Conservation (phyloP, 2,797 vertebrate genomes). For the Scolopax bukidnonensis region DNA sequence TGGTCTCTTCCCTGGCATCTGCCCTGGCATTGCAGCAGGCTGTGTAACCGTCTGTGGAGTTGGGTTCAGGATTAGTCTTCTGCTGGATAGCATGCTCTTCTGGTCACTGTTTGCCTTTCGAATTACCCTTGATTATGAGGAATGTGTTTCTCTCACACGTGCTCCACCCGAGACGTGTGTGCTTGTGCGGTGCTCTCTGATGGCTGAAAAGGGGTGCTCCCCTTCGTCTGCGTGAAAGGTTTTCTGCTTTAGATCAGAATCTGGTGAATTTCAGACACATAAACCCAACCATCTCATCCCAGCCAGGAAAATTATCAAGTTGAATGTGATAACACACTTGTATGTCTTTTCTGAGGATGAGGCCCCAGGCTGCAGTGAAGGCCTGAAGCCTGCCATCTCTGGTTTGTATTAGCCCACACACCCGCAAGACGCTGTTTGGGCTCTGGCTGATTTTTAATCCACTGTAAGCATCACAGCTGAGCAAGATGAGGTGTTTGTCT, state of each 20-base stretch:
- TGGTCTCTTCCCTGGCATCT: slow-evolving; percentile 84
- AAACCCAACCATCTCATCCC: neutral
- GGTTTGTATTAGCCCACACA: neutral
- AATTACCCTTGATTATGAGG: slow-evolving; percentile 82
- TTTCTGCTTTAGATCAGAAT: slow-evolving; percentile 29
- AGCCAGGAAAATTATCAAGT: slow-evolving; percentile 3
- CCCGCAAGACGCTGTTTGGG: neutral
- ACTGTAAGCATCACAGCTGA: neutral
- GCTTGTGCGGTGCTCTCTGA: neutral
- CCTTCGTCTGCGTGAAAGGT: fast-evolving
- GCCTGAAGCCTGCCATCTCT: neutral
- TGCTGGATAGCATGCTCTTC: slow-evolving; percentile 76
- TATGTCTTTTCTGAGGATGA: neutral
- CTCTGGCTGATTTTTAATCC: slow-evolving; percentile 9
- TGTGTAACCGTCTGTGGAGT: slow-evolving; percentile 80
- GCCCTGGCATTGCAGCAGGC: slow-evolving; percentile 83
- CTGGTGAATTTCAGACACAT: neutral
- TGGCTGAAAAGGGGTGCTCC: neutral
- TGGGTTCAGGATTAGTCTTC: slow-evolving; percentile 83
- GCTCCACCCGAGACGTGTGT: slow-evolving; percentile 31
- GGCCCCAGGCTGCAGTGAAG: neutral
- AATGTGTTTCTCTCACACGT: slow-evolving; percentile 65
- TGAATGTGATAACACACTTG: neutral
- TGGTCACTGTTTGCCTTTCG: slow-evolving; percentile 80
- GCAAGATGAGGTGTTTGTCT: neutral